Percentiles rank a stretch among this genome's conserved stretches.
Conservation (phyloP, 2,113 vertebrate species). For the Trematocara nigrifrons region DNA sequence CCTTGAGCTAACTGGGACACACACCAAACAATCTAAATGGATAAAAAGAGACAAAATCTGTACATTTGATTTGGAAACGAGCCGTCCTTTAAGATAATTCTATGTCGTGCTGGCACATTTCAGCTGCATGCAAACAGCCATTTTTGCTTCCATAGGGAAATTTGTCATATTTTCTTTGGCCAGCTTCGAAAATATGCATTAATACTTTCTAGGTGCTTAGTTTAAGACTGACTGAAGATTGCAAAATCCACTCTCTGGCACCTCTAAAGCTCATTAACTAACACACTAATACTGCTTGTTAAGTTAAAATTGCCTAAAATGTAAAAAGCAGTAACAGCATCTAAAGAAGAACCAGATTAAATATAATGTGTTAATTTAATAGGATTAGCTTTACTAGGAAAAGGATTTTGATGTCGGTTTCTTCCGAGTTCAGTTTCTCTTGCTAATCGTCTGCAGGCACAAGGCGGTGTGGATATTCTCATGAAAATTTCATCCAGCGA, state of each 20-base stretch:
- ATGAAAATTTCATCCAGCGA: not conserved
- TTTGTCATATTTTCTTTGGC: not conserved
- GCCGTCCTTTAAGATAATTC: rapidly evolving
- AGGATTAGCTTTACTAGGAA: not conserved
- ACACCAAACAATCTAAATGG: not conserved
- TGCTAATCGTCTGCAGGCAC: not conserved
- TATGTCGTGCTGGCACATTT: not conserved
- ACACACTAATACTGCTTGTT: not conserved
- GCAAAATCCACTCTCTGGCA: not conserved
- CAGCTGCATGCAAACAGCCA: rapidly evolving
- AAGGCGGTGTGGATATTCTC: not conserved
- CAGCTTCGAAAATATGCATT: not conserved
- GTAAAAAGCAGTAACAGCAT: not conserved
- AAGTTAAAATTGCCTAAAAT: not conserved
- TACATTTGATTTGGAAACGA: not conserved
- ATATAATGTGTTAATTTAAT: not conserved
- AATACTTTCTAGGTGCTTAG: not conserved
- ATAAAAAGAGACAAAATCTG: not conserved
- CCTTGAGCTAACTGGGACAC: not conserved
- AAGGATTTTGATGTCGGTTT: not conserved
- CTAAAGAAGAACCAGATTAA: not conserved
- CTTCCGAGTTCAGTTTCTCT: rapidly evolving
- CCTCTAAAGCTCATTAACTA: not conserved
- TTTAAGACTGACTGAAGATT: rapidly evolving
- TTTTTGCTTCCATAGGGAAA: not conserved